Conservation (phyloP, 2,113 vertebrate genomes). For the Oncorhynchus gorbuscha region DNA sequence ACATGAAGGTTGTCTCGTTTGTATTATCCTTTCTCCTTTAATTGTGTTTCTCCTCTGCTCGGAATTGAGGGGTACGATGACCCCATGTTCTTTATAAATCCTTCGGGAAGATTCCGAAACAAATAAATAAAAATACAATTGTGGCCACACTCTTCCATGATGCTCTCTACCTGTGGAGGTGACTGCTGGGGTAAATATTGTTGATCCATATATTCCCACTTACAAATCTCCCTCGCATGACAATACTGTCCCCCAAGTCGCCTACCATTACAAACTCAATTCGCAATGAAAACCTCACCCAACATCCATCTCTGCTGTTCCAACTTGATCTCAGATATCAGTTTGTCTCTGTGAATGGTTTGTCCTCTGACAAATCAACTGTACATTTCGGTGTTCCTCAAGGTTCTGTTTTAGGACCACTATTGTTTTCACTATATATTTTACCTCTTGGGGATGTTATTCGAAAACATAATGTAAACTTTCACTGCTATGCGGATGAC, state of each 20-base stretch:
- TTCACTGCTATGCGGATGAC: no score
- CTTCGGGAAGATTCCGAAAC: neutral
- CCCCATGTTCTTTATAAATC: neutral
- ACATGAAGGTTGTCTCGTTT: neutral
- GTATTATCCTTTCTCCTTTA: neutral
- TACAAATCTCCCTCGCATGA: constrained; percentile 1
- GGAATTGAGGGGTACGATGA: neutral
- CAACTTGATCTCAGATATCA: no score
- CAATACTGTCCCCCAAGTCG: neutral
- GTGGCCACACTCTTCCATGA: neutral
- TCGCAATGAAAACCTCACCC: neutral
- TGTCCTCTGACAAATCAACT: no score
- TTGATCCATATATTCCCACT: constrained; percentile 11
- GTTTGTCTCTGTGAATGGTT: no score
- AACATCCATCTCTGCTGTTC: no score
- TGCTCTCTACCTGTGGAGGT: neutral
- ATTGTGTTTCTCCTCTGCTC: neutral
- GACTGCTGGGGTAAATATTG: constrained; percentile 6
- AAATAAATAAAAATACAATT: constrained; percentile 9
- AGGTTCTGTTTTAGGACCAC: no score
- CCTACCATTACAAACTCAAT: constrained; percentile 1
- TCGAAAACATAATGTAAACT: no score
- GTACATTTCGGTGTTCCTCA: no score
- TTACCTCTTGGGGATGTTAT: no score
- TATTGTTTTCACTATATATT: no score